A percentile compares a stretch with the other conserved stretches of the same genome.
Evolutionary conservation across 2,113 vertebrate species (phyloP).

Genomic region (Chaetodon trifascialis): DNA sequence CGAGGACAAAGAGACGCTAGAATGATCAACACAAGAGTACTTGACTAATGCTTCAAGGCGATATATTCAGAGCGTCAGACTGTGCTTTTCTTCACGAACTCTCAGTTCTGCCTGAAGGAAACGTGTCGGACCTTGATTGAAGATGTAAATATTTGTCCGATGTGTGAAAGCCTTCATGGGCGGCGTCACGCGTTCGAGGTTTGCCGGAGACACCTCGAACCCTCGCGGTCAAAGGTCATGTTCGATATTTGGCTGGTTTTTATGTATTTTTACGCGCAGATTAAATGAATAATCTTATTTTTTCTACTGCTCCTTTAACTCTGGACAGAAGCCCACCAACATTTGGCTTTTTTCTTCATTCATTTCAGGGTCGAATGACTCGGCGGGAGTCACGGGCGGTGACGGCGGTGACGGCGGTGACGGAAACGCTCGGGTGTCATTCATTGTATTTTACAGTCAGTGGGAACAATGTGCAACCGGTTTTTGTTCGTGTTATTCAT

Average conservation of each 20-base stretch:
- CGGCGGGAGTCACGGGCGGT: too few relatives aligned
- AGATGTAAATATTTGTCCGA: constrained; percentile 11
- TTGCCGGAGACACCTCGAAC: neutral
- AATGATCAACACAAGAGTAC: constrained; percentile 41
- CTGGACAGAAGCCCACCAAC: too few relatives aligned
- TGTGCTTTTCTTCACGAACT: constrained; percentile 30
- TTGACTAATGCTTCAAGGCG: constrained; percentile 43
- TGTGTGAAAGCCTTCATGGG: neutral
- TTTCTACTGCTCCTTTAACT: neutral
- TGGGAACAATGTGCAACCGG: too few relatives aligned
- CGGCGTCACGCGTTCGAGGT: neutral
- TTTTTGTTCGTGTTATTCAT: too few relatives aligned
- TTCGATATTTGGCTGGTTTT: neutral
- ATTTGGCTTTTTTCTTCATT: too few relatives aligned
- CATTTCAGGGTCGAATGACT: too few relatives aligned
- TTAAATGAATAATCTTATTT: neutral
- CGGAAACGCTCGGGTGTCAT: too few relatives aligned
- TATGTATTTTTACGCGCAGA: neutral
- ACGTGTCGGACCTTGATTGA: neutral
- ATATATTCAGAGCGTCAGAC: constrained; percentile 16
- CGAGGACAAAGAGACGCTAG: constrained; percentile 32
- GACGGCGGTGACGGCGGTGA: too few relatives aligned
- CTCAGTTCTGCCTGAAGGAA: neutral
- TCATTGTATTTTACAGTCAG: too few relatives aligned
- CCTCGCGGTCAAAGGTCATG: neutral